phyloP scores from a whole-genome alignment of 2,113 vertebrate genomes.

The Orientallactaga bullata region DNA sequence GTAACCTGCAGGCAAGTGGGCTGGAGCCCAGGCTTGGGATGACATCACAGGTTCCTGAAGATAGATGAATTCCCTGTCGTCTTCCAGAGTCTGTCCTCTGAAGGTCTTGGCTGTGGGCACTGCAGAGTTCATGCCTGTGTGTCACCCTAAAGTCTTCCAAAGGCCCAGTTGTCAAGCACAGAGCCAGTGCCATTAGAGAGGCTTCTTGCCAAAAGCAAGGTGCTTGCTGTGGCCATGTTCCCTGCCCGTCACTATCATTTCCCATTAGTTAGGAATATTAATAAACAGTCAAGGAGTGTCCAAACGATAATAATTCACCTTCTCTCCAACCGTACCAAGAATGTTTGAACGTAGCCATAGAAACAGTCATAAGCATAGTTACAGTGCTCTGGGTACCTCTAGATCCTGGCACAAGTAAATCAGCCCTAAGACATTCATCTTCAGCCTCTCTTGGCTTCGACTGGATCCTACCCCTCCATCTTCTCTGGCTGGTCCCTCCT shows the following conservation, averaged over 20 bases:
- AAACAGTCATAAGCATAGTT: background rate
- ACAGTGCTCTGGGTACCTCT: background rate
- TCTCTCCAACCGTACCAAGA: background rate
- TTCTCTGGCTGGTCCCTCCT: background rate
- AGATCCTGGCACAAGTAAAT: background rate
- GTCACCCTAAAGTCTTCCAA: background rate
- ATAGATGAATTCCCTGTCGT: background rate
- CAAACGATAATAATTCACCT: background rate
- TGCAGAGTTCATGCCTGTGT: background rate
- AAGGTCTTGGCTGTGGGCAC: background rate
- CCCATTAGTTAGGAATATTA: slow-evolving; percentile 17
- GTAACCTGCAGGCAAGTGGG: no score
- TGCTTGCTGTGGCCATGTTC: slow-evolving; percentile 40
- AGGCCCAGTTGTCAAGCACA: background rate
- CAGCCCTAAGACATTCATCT: background rate
- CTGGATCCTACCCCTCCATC: background rate
- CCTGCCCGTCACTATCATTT: slow-evolving; percentile 16
- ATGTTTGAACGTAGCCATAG: background rate
- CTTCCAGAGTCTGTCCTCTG: background rate
- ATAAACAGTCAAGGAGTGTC: background rate
- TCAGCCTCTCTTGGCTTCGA: background rate
- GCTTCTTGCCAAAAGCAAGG: slow-evolving; percentile 44
- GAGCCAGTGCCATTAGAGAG: background rate
- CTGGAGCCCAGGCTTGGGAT: background rate
- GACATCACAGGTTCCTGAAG: background rate